Evolutionary conservation across 2,113 vertebrate species (phyloP).

Genomic region (Corythornis madagascariensis): DNA sequence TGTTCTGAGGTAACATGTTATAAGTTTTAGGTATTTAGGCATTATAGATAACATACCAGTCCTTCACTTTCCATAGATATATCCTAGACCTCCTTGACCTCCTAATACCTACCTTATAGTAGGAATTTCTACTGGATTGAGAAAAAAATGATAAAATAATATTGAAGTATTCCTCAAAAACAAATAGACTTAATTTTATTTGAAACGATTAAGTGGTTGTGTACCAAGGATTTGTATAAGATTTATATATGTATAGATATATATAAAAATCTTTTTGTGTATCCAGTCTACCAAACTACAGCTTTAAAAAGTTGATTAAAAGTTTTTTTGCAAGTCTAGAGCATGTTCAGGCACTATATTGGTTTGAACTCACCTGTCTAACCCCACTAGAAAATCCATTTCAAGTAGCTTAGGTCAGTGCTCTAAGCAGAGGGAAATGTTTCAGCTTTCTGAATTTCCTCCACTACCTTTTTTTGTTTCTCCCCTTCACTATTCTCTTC

Average conservation of each 20-base stretch:
- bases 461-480: background rate
- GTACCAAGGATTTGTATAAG: background rate
- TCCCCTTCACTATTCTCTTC: background rate
- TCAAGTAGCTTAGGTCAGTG: background rate
- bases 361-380: background rate
- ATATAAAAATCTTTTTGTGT: background rate
- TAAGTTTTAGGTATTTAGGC: no score
- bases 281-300: background rate
- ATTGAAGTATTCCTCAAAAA: background rate
- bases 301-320: background rate
- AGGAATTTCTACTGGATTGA: background rate
- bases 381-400: background rate
- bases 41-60: background rate
- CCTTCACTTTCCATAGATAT: background rate
- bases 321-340: background rate
- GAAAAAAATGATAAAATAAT: background rate
- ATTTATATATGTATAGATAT: background rate
- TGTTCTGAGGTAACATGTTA: background rate
- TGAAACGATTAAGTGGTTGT: background rate
- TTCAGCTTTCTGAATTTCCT: background rate
- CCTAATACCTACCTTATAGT: background rate
- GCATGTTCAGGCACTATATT: fast-evolving
- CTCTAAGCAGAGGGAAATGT: background rate
- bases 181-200: background rate
- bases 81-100: background rate